Conservation (phyloP, 2,113 vertebrate species). For the Rattus norvegicus region GRCr8 NC_086033.1:35462001-35462500, state of each 20-base stretch:
- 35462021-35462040: background rate
- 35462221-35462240: background rate
- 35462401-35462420: background rate
- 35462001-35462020: background rate
- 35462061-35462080: background rate
- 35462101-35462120: background rate
- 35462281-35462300: background rate
- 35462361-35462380: background rate
- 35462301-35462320: background rate
- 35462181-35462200: background rate
- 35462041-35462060: background rate
- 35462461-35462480: background rate
- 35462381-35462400: background rate
- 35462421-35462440: background rate
- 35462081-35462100: background rate
- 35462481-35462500: background rate
- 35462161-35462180: background rate
- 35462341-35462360: background rate
- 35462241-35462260: background rate
- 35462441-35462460: background rate
- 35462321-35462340: background rate
- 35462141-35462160: background rate
- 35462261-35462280: background rate
- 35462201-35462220: constrained; percentile 6
- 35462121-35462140: background rate